These are phyloP conservation scores for Melieria crassipennis DNA, from an alignment of 2,888 invertebrate species.

Conservation along the genomic window DNA sequence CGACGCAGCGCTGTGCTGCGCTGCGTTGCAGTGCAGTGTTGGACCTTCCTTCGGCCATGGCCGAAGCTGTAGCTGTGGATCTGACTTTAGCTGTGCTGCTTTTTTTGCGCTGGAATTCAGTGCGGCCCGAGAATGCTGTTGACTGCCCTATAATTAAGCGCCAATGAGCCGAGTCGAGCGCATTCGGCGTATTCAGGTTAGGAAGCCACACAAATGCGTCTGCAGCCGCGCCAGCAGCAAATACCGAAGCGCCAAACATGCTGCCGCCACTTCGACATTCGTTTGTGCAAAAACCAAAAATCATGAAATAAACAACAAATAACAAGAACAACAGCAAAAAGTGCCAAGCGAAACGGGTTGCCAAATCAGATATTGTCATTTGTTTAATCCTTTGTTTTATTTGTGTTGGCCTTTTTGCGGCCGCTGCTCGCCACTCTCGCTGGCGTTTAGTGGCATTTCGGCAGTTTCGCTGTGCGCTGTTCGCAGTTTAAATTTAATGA, in stretches of 20 bases:
- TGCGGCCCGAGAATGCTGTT: neutral
- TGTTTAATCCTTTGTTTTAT: conserved; percentile 19
- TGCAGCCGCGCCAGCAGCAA: neutral
- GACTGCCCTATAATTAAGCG: conserved; percentile 24
- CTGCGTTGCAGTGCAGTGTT: neutral
- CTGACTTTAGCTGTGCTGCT: too few relatives aligned
- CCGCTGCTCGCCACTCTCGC: neutral
- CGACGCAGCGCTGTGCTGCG: conserved; percentile 9
- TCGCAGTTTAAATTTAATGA: neutral
- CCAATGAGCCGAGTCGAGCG: neutral
- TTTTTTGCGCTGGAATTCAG: neutral
- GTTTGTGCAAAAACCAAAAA: neutral
- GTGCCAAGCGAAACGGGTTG: conserved; percentile 12
- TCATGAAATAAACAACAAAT: conserved; percentile 2
- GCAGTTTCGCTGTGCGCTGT: conserved; percentile 1
- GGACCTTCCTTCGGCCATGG: neutral
- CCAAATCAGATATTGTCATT: conserved; percentile 33
- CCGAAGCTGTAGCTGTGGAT: neutral
- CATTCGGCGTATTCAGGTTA: neutral
- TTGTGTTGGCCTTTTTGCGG: neutral
- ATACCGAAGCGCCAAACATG: conserved; percentile 1
- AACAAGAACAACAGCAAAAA: conserved; percentile 10
- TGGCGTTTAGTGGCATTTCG: conserved; percentile 9
- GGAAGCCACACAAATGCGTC: conserved; percentile 6
- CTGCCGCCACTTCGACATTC: too few relatives aligned